Base-by-base conservation (phyloP, 1,140 invertebrate genomes). In the Phymorhynchus buccinoides region DNA sequence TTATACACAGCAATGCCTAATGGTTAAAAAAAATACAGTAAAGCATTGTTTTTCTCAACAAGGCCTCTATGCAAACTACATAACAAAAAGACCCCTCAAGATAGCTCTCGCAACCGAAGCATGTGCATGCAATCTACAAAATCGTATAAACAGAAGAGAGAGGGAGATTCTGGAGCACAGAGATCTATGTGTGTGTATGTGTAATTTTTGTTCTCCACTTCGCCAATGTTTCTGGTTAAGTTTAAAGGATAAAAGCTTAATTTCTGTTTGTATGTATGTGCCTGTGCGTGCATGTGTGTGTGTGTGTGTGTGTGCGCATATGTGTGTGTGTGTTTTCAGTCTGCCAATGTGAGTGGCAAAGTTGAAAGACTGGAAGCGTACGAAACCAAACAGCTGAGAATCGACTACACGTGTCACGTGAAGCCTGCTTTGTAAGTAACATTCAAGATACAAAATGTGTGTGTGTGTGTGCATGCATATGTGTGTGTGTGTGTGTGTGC, bases 391-490 rank as follows among this genome's bases (percentile, higher is more conserved):
- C 85, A 88, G 35, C 75, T 92, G 9, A 83, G 87, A 86, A 81
- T 92, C 18, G 90, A 92, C 62, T 91, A 92, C 88, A 90, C 92
- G 48, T 90, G 91, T 41, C 89, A 90, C 83, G 85, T 92, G 18
- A 92, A 92, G 87, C 92, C 92, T 48, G 91, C 92, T 14, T 71
- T 91, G 91, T 93, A 86, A 89, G 92, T 89, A 44, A 9, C 4
- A 27, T 14, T 16, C 22, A 16, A 52, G 48, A 14, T 62, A 16
- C 56, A 22, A 16, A 27, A 27, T 62, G 56, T 62, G 56, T 62
- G 56, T 62, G 56, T 62, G 56, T 62, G 56, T 27, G 56, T 22
- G 22, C 22, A 27, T 62, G 12, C 56, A 62, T 62, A 27, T 62
- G 22, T 12, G 56, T 62, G 56, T 62, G 22, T 9, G 6, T 18